Percentiles rank a stretch among this genome's conserved stretches.
phyloP scores from a whole-genome alignment of 2,113 vertebrate species.

The Halichoerus grypus region DNA sequence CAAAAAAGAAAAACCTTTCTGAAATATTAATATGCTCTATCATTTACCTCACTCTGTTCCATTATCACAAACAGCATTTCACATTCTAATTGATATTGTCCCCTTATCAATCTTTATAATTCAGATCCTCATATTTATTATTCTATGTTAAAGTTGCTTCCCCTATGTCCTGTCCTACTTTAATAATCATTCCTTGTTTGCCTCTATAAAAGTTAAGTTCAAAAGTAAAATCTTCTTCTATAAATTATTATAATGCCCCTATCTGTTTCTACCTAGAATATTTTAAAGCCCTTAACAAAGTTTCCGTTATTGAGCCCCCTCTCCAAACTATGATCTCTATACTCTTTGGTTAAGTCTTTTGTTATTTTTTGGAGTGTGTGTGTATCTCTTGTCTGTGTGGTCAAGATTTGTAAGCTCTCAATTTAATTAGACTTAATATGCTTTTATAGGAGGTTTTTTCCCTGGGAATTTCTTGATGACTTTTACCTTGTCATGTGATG shows the following conservation, averaged over 20 bases:
- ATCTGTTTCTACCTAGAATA: neutral
- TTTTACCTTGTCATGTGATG: neutral
- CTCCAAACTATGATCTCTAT: neutral
- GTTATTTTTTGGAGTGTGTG: too few species aligned
- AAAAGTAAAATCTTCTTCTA: neutral
- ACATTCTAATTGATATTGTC: neutral
- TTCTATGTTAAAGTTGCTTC: neutral
- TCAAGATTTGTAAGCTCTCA: neutral
- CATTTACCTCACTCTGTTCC: neutral
- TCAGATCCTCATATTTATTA: neutral
- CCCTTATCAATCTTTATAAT: neutral
- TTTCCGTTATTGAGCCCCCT: neutral
- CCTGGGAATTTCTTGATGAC: neutral
- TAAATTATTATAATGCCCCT: neutral
- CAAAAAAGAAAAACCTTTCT: neutral
- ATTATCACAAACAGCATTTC: neutral
- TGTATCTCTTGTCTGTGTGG: neutral
- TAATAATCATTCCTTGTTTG: neutral
- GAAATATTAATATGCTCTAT: neutral
- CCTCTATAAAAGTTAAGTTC: neutral
- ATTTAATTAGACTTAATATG: neutral
- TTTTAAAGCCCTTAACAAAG: conserved; percentile 21
- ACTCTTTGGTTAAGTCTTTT: neutral
- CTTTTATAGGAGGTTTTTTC: neutral
- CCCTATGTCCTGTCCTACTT: neutral